Evolutionary conservation across 2,113 vertebrate genomes (phyloP).

Genomic region (Salminus brasiliensis): DNA sequence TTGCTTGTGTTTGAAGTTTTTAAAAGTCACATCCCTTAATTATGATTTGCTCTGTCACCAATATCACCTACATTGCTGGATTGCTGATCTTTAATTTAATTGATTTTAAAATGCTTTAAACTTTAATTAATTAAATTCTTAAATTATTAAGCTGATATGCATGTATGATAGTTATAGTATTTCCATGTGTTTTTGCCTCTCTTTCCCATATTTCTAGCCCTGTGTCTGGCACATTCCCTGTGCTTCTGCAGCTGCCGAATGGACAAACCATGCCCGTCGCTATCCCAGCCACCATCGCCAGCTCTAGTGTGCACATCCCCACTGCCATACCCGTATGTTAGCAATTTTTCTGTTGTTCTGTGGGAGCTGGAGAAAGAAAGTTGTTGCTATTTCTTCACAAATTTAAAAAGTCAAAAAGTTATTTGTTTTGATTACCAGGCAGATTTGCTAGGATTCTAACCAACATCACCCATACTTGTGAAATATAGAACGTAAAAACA

Average conservation of each 20-base stretch:
- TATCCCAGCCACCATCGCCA: constrained; percentile 97
- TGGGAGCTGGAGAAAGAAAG: neutral
- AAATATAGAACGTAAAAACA: no score
- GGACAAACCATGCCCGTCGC: constrained; percentile 98
- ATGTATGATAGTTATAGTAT: constrained; percentile 14
- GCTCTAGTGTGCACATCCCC: constrained; percentile 95
- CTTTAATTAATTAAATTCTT: no score
- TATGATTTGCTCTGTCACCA: constrained; percentile 32
- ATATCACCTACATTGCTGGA: neutral
- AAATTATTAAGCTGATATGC: neutral
- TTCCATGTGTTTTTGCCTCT: constrained; percentile 58
- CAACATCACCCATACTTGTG: no score
- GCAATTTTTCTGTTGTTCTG: neutral
- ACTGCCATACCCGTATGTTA: constrained; percentile 94
- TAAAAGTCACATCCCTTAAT: neutral
- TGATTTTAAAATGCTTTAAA: neutral
- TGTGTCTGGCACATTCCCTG: constrained; percentile 94
- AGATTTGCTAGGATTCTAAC: no score
- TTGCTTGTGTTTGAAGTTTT: constrained; percentile 5
- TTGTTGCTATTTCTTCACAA: no score
- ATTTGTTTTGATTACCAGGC: no score
- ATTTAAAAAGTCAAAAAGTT: no score
- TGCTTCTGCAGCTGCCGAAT: constrained; percentile 97
- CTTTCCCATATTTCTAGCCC: constrained; percentile 85
- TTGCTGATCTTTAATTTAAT: constrained; percentile 12